Evolutionary conservation across 2,113 vertebrate species (phyloP).

Genomic region (Misgurnus mizolepis): DNA sequence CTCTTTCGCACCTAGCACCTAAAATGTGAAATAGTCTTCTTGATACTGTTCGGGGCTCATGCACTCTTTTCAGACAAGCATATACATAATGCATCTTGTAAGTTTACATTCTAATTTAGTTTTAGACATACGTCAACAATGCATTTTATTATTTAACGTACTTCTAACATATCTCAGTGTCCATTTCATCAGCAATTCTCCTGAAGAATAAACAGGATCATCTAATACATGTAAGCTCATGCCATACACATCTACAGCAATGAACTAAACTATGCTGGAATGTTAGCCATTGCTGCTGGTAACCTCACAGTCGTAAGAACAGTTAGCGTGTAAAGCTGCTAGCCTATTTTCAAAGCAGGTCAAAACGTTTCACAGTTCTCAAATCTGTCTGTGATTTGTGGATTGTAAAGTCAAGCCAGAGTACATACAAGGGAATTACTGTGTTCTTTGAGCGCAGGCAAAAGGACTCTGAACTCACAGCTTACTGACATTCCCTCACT

Average conservation of each 20-base stretch:
- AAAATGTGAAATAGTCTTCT: too few relatives aligned
- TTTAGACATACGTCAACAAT: neutral
- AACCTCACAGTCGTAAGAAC: slow-evolving; percentile 17
- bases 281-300: slow-evolving; percentile 29
- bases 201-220: neutral
- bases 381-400: slow-evolving; percentile 36
- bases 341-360: slow-evolving; percentile 43
- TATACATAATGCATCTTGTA: too few relatives aligned
- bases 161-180: neutral
- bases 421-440: slow-evolving; percentile 51
- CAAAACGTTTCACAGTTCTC: slow-evolving; percentile 46
- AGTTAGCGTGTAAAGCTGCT: slow-evolving; percentile 44
- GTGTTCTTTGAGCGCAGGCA: slow-evolving; percentile 40
- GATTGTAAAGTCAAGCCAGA: slow-evolving; percentile 43
- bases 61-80: too few relatives aligned
- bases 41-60: too few relatives aligned
- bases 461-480: slow-evolving; percentile 45
- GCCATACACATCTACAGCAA: neutral
- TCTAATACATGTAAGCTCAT: neutral
- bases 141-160: neutral
- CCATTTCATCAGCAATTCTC: neutral
- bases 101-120: too few relatives aligned
- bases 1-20: too few relatives aligned
- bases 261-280: slow-evolving; percentile 36
- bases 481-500: slow-evolving; percentile 54